A percentile compares a stretch with the other conserved stretches of the same genome.
Conservation (phyloP, 2,797 vertebrate species). For the Phataginus tetradactyla region DNA sequence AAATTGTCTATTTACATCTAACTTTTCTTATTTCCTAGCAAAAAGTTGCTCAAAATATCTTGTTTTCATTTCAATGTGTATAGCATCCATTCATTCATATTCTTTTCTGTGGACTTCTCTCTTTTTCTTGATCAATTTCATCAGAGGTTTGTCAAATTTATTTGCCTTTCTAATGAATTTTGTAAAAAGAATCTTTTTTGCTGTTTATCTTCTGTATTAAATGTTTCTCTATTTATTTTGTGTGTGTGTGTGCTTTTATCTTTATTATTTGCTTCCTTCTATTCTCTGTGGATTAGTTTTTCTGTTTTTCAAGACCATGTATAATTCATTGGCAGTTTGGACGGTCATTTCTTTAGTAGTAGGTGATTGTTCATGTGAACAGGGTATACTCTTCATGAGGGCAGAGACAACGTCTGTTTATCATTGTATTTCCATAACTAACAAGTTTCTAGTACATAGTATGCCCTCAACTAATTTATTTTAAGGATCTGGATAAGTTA, state of each 20-base stretch:
- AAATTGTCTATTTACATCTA: background rate
- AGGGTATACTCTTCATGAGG: background rate
- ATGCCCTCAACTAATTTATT: background rate
- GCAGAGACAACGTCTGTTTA: background rate
- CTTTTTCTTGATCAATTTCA: background rate
- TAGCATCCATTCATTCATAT: background rate
- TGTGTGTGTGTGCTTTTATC: background rate
- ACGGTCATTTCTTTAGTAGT: background rate
- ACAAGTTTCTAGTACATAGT: background rate
- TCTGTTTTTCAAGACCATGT: background rate
- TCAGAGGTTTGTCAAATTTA: background rate
- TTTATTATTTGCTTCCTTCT: background rate
- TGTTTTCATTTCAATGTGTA: background rate
- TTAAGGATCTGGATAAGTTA: constrained; percentile 40
- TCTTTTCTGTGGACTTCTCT: background rate
- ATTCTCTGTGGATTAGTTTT: background rate
- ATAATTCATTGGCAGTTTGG: background rate
- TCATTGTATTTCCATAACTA: background rate
- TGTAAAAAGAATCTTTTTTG: background rate
- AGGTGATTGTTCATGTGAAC: background rate
- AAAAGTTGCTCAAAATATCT: background rate
- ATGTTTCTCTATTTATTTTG: background rate
- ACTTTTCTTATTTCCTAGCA: background rate
- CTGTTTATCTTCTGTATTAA: background rate
- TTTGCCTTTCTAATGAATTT: background rate